Evolutionary conservation across 2,888 invertebrate genomes (phyloP).

Genomic region (Latrodectus elegans): DNA sequence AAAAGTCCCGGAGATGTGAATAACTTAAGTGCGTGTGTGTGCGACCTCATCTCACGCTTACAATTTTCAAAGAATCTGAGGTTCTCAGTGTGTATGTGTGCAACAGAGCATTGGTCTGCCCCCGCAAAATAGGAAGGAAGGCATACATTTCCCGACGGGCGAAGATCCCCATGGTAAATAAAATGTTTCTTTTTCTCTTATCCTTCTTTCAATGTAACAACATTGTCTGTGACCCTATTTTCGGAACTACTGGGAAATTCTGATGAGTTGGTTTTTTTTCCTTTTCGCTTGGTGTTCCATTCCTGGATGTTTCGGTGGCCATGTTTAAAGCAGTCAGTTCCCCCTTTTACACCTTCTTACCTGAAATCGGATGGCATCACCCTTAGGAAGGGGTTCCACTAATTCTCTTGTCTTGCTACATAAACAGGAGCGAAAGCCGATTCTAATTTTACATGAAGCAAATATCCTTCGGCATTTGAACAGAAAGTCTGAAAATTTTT

Average conservation of each 20-base stretch:
- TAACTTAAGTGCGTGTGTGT: neutral
- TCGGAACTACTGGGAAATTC: neutral
- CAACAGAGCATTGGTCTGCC: neutral
- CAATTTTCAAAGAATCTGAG: too few species aligned
- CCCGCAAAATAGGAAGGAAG: neutral
- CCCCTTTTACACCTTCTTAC: neutral
- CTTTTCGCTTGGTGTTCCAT: neutral
- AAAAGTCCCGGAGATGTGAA: conserved; percentile 1
- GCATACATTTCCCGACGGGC: neutral
- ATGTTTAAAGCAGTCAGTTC: neutral
- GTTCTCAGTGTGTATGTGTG: neutral
- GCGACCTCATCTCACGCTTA: too few species aligned
- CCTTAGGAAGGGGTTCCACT: neutral
- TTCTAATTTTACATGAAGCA: too few species aligned
- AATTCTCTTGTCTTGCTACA: neutral
- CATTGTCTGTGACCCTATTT: neutral
- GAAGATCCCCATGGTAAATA: neutral
- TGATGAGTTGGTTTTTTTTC: neutral
- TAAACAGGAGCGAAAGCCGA: too few species aligned
- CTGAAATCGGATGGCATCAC: conserved; percentile 3
- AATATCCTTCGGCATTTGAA: too few species aligned
- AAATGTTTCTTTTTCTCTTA: neutral
- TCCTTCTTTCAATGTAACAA: neutral
- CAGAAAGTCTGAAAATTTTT: too few species aligned
- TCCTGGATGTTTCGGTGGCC: neutral